phyloP scores from a whole-genome alignment of 2,888 invertebrate genomes.

The Athetis lepigone region DNA sequence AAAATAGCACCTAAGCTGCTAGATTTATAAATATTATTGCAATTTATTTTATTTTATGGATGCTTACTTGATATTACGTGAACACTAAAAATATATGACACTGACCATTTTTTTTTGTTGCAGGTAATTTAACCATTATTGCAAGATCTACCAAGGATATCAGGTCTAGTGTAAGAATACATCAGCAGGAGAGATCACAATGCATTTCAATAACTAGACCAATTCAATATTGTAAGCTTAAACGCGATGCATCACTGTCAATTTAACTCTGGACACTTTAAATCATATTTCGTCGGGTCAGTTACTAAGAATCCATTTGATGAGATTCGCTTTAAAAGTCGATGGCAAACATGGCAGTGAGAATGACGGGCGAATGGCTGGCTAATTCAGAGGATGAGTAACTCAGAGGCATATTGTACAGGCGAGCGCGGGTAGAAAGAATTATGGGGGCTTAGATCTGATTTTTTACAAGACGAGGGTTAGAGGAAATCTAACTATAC shows the following conservation, averaged over 20 bases:
- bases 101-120: constrained; percentile 28
- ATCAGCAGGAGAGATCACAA: constrained; percentile 1
- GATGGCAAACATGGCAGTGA: constrained; percentile 47
- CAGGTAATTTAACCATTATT: constrained; percentile 34
- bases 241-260: constrained; percentile 38
- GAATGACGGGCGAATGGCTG: constrained; percentile 29
- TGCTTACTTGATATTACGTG: no score
- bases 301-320: constrained; percentile 46
- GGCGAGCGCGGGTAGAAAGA: constrained; percentile 16
- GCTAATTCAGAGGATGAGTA: constrained; percentile 56
- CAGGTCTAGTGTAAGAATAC: neutral
- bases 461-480: no score
- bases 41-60: no score
- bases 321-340: constrained; percentile 52
- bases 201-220: neutral
- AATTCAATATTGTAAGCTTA: constrained; percentile 12
- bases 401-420: constrained; percentile 19
- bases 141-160: neutral
- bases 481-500: no score
- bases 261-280: constrained; percentile 48
- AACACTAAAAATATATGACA: no score
- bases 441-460: neutral
- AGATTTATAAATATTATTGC: no score
- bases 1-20: no score
- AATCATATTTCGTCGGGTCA: constrained; percentile 47